Base-by-base conservation (phyloP, 2,113 vertebrate genomes). In the Ranitomeya imitator region DNA sequence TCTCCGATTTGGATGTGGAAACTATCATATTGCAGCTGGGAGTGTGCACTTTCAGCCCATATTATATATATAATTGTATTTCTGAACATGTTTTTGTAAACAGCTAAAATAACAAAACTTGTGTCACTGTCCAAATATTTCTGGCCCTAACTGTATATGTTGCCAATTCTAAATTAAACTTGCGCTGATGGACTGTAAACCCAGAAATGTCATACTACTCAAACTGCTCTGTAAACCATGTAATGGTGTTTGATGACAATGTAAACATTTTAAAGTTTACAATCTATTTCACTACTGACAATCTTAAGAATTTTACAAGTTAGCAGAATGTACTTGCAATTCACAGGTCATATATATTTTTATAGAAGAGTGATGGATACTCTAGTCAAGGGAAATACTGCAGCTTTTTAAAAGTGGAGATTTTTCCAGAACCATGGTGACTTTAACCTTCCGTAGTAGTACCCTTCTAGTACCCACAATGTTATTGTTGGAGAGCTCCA, bases 401-500 rank as follows among this genome's bases (percentile, higher is more conserved):
- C 12, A 88, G 63, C 19, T 85, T 79, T 59, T 85, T 83, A 88
- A 83, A 63, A 76, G 21, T 10, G 18, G 45, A 31, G 51, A 63
- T 52, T 54, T 61, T 61, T 77, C 60, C 37, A 57, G 59, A 51
- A 54, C 37, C 12, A 13, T 60, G 26, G 14, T n/a, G 60, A 78
- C 54, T n/a, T 65, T 23, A 78, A 60, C 9, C 57, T 45, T 26
- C 67, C 65, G 67, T 61, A 63, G 60, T 14, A 83, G 16, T 60
- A 83, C 52, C 79, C 79, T n/a, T n/a, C n/a, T n/a, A n/a, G n/a
- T n/a, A n/a, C n/a, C n/a, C n/a, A 61, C 71, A 31, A 9, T 63
- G 80, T 88, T 88, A 83, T 77, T 71, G 65, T 83, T 83, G 86
- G 80, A 83, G n/a, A 76, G 54, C 19, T 61, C 54, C 55, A 74